Conservation (phyloP, 2,888 invertebrate genomes). For the Tethea ocularis region DNA sequence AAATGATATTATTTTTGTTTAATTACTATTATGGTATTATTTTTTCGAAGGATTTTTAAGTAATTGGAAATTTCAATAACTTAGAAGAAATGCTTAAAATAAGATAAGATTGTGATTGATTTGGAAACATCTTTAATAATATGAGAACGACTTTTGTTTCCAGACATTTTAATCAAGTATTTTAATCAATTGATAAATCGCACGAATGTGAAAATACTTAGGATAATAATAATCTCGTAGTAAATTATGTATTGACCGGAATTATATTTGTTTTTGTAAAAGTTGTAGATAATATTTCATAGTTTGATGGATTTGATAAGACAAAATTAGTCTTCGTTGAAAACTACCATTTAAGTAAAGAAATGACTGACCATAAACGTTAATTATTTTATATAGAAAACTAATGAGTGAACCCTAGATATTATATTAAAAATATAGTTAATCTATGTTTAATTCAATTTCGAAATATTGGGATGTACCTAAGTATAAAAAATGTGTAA, state of each 20-base stretch:
- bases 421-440: slow-evolving; percentile 26
- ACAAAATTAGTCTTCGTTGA: slow-evolving; percentile 1
- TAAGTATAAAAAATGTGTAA: slow-evolving; percentile 20
- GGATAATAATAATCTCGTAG: not conserved
- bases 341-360: slow-evolving; percentile 41
- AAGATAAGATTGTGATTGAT: too few species aligned
- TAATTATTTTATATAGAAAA: slow-evolving; percentile 64
- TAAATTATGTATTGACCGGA: not conserved
- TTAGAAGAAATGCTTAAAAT: too few species aligned
- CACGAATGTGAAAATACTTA: not conserved
- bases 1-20: too few species aligned
- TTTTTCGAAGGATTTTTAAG: not conserved
- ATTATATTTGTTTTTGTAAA: not conserved
- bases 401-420: slow-evolving; percentile 21
- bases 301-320: slow-evolving; percentile 26
- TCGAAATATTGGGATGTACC: slow-evolving; percentile 25
- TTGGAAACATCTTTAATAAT: too few species aligned
- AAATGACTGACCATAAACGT: slow-evolving; percentile 73
- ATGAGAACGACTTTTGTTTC: too few species aligned
- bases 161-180: too few species aligned
- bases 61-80: too few species aligned
- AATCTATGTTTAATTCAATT: slow-evolving; percentile 20
- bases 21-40: not conserved
- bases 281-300: slow-evolving; percentile 27
- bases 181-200: too few species aligned